Base-by-base conservation (phyloP, 2,797 vertebrate species). In the Aphelocoma californica region DNA sequence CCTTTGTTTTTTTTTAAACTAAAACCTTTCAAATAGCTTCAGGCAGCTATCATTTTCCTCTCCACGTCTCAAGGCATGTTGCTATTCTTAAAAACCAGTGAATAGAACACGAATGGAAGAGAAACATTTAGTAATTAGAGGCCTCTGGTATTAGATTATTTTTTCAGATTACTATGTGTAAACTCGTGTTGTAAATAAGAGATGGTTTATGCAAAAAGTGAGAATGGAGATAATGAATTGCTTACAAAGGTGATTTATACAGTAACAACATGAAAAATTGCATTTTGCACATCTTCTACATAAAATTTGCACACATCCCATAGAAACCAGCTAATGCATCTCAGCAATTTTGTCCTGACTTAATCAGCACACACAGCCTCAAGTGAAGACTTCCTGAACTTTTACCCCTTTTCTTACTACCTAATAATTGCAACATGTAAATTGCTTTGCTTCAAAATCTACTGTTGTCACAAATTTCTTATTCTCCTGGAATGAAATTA, bases 1-100 rank as follows among this genome's bases (percentile, higher is more conserved):
- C 12, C 3, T 64, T 86, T 91, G 36, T 88, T 92, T 47, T 47
- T 64, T 90, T 91, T 70, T 38, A 2, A 87, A 70, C 40, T 82
- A 73, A 95, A 94, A 64, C 34, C 45, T 92, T 93, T 93, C 32
- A 73, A 81, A 93, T 82, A 80, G 48, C 64, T 93, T 45, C 62
- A 93, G 84, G 81, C 48, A 87, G 42, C 83, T 92, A 82, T 57
- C 67, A 61, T 93, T 95, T 95, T 75, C 14, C 34, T 85, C 67
- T 91, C 67, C 57, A 71, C 6, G 1, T 92, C 51, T 95, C 74
- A 57, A 93, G 45, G 18, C 28, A 53, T 40, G 53, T 58, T 92
- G 13, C 14, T 91, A 24, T 89, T 92, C 75, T 83, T 82, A 64
- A 95, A 94, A 95, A 47, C 2, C 16, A 54, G 8, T 73, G 84